Evolutionary conservation across 2,113 vertebrate genomes (phyloP), one percentile per base, ranked within the genome.

Genomic region (Anguilla japonica): DNA sequence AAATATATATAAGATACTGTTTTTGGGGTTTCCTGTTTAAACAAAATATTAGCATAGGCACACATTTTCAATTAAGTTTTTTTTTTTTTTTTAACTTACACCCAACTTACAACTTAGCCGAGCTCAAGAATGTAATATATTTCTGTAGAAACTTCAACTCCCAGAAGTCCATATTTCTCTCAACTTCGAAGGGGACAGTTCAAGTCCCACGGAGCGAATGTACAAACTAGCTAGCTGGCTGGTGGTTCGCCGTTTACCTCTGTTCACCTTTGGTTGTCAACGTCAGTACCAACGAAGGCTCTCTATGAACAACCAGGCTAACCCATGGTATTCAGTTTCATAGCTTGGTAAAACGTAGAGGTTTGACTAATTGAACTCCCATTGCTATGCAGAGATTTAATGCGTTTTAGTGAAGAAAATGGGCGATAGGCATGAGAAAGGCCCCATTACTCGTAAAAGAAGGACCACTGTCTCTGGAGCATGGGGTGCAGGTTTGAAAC

Each of bases 341-440:
- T 79, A 63, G 34, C 26, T 81, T 39, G 50, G 18, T 7, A 8
- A n/a, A 29, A 26, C 9, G 63, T 14, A 20, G 56, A 63, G 22
- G 34, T 60, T 82, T 16, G 22, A 41, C 29, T 41, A 85, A 82
- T 39, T 57, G 83, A 40, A 84, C 22, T 63, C 8, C 41, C 75
- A 79, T 83, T 85, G 29, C 86, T 2, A 89, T 86, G 89, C 50
- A 39, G 39, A 63, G 39, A 20, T 60, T 81, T 57, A 79, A 79
- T 71, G 79, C 67, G 5, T 60, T 63, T 22, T 90, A 79, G 79
- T 57, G 41, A 85, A n/a, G 79, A 91, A 89, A 50, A 96, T 96
- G 95, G 94, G 93, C 86, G 95, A 95, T 83, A 92, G 83, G 86
- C 86, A 88, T 84, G 95, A 93, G 43, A 91, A 83, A 90, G 93